phyloP scores from a whole-genome alignment of 2,888 invertebrate species.

The Dermolepida albohirtum region DNA sequence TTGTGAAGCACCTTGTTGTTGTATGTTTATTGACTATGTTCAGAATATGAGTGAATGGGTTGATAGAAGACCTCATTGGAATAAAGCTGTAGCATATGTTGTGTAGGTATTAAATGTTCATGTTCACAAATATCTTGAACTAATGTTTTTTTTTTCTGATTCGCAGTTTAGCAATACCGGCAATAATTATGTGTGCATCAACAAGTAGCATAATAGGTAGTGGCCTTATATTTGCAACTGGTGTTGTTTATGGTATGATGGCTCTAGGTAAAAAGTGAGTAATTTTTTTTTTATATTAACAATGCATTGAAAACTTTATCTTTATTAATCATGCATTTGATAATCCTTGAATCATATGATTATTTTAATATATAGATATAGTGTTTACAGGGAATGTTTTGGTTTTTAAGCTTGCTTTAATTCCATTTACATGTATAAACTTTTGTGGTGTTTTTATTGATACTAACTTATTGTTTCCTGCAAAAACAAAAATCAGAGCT shows the following conservation, averaged over 20 bases:
- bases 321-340: slow-evolving; percentile 16
- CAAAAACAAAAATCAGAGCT: slow-evolving; percentile 70
- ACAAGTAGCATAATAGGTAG: slow-evolving; percentile 86
- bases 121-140: slow-evolving; percentile 6
- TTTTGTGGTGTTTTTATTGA: slow-evolving; percentile 8
- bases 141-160: slow-evolving; percentile 40
- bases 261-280: slow-evolving; percentile 95
- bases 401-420: slow-evolving; percentile 4
- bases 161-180: slow-evolving; percentile 80
- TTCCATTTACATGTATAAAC: not conserved
- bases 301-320: slow-evolving; percentile 8
- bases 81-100: slow-evolving; percentile 87
- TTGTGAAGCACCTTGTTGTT: slow-evolving; percentile 97
- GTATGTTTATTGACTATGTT: slow-evolving; percentile 95
- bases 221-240: slow-evolving; percentile 89
- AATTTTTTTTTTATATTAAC: slow-evolving; percentile 34
- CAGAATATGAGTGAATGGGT: slow-evolving; percentile 86
- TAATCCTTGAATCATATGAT: slow-evolving; percentile 22
- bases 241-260: slow-evolving; percentile 93
- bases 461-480: slow-evolving; percentile 19
- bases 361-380: slow-evolving; percentile 4
- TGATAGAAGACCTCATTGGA: slow-evolving; percentile 89
- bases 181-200: slow-evolving; percentile 82
- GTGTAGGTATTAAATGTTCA: slow-evolving; percentile 72
- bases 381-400: not conserved